A percentile compares a stretch with the other conserved stretches of the same genome.
Evolutionary conservation across 2,888 invertebrate genomes (phyloP).

Genomic region (Dynastes maya): DNA sequence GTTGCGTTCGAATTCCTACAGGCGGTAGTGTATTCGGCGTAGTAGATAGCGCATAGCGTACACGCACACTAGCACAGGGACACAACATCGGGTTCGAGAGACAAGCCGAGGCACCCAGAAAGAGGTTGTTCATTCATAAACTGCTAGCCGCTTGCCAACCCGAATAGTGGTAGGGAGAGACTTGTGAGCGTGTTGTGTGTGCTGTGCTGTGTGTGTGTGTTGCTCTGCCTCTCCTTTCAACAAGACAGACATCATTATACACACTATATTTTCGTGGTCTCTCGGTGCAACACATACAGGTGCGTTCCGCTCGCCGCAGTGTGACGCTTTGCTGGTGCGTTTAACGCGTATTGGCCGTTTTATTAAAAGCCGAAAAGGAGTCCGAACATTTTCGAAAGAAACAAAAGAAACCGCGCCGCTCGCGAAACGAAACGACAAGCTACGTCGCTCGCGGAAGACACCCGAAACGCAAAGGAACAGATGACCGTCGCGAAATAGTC

Average conservation of each 20-base stretch:
- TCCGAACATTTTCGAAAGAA: background rate
- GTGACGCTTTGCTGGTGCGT: conserved; percentile 20
- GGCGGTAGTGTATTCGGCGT: background rate
- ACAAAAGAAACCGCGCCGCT: conserved; percentile 35
- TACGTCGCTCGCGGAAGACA: no score
- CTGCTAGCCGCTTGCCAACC: conserved; percentile 55
- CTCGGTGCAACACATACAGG: conserved; percentile 59
- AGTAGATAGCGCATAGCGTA: conserved; percentile 13
- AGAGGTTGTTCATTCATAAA: conserved; percentile 74
- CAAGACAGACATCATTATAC: conserved; percentile 54
- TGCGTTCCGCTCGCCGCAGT: conserved; percentile 56
- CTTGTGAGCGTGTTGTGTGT: conserved; percentile 52
- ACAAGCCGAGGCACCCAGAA: conserved; percentile 61
- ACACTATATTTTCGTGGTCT: conserved; percentile 59
- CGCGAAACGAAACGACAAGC: background rate
- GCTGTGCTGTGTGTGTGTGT: background rate
- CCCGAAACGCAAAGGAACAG: background rate
- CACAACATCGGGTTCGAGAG: conserved; percentile 42
- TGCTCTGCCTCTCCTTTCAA: conserved; percentile 52
- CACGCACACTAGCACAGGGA: conserved; percentile 42
- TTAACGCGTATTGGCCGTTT: conserved; percentile 3
- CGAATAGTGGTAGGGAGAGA: conserved; percentile 57
- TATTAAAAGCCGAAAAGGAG: background rate
- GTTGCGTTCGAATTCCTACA: no score
- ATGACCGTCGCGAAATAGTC: conserved; percentile 17